phyloP scores from a whole-genome alignment of 2,113 vertebrate species.

The Dicerorhinus sumatrensis region DNA sequence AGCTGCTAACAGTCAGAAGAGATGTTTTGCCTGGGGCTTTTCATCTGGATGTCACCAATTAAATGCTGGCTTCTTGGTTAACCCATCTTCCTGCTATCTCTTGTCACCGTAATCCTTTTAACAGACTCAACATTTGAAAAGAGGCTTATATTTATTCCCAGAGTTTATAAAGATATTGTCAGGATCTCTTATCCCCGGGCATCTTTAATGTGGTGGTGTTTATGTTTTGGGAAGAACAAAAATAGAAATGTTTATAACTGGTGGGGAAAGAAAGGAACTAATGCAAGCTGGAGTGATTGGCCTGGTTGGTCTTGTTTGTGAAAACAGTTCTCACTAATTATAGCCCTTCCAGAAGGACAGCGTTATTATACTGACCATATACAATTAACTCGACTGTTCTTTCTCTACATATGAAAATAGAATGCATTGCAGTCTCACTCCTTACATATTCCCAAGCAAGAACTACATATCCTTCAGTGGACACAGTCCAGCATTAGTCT shows the following conservation, averaged over 20 bases:
- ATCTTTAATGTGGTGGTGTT: constrained; percentile 50
- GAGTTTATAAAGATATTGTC: not conserved
- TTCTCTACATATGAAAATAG: constrained; percentile 13
- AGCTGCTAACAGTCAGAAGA: fast-evolving
- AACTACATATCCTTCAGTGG: not conserved
- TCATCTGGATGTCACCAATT: fast-evolving
- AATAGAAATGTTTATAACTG: constrained; percentile 74
- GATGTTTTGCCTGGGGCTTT: not conserved
- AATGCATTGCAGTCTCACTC: not conserved
- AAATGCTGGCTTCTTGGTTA: not conserved
- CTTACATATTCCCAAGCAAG: not conserved
- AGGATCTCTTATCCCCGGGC: not conserved
- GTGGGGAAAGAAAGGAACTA: not conserved
- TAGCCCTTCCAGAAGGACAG: not conserved
- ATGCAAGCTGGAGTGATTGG: not conserved
- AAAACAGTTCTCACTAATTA: constrained; percentile 46
- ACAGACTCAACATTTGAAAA: not conserved
- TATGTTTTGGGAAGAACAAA: constrained; percentile 58
- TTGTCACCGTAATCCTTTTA: not conserved
- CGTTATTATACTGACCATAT: not conserved
- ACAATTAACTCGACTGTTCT: constrained; percentile 37
- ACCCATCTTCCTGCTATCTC: not conserved
- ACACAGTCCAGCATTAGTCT: not conserved
- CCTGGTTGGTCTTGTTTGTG: not conserved
- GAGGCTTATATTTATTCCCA: not conserved